Base-by-base conservation (phyloP, 2,888 invertebrate species). In the Leptopilina myrica region DNA sequence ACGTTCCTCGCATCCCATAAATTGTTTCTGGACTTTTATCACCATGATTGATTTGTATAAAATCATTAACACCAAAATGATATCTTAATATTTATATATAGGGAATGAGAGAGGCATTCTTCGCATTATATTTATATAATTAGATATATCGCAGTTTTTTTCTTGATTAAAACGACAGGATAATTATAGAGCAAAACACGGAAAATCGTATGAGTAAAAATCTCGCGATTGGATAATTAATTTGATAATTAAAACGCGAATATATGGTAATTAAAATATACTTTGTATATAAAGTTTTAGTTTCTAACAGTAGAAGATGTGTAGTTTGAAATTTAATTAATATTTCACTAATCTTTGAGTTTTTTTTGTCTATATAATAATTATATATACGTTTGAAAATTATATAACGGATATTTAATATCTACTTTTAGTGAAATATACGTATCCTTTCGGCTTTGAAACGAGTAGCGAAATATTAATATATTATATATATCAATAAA, bases 21-120 rank as follows among this genome's bases (percentile, higher is more conserved):
- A 56, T 33, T 73, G 56, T 73, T 73, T 26, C 33, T 33, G 8
- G n/a, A 12, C 9, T 73, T 33, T 33, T 73, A 56, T 73, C 73
- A 56, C 33, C 7, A 14, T 56, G 40, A 73, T 33, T 26, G 73
- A 73, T 73, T 73, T 49, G 56, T 33, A 53, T 33, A 56, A 69
- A 69, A 53, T 69, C 69, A 53, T 69, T 69, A 53, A 49, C 53
- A 69, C 69, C 69, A 7, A 53, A 69, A 69, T 69, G 14, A 2
- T 69, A 53, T 69, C 46, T 67, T 20, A 26, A 15, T 33, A 15
- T 33, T 33, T 33, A 33, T 33, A 33, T n/a, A n/a, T 5, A 8
- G 26, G 33, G 53, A 69, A 53, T 53, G 49, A 8, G 7, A 8
- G 7, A 69, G 53, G 7, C 53, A 69, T 69, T 69, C 49, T 49